Evolutionary conservation across 2,888 invertebrate species (phyloP), one percentile per base, ranked within the genome.

Genomic region (Crematogaster levior): DNA sequence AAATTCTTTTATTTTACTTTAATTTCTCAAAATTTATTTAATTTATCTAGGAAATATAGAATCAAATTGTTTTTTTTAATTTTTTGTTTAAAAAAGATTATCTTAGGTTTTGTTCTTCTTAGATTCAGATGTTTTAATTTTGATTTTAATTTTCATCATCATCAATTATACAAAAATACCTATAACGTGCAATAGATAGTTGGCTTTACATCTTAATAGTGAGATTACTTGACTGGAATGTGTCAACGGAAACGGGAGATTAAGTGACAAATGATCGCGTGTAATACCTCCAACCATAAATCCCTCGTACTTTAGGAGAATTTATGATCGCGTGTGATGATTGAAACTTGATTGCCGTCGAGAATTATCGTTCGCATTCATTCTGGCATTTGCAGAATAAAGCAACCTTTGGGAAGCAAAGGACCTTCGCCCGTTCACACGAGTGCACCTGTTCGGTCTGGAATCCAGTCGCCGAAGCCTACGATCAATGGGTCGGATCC

Each of bases 401-500:
- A 94, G 80, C 92, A 92, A 81, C 93, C 93, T 81, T 83, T 93
- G 87, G 90, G 90, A 21, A 94, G 93, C 82, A 94, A 93, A 90
- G 94, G 93, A 80, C 93, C 92, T 34, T 94, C 94, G 27, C 94
- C 94, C 24, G 92, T 93, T 77, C 94, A 94, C 85, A 91, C 94
- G 72, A 90, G 86, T 63, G 92, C 93, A 65, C 93, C 94, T 63
- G 91, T 88, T 56, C 91, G 93, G 88, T 94, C 94, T 24, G 94
- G 94, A 70, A 92, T 94, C 79, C 94, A 94, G 84, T 94, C 94
- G 15, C 94, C 94, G 43, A 94, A 94, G 90, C 93, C 93, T 43
- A 91, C 91, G 43, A 86, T 93, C 77, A 94, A 94, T 87, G 94
- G 94, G 83, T 92, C 93, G 40, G 94, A 93, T 86, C 88, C 91